Evolutionary conservation across 1,140 invertebrate species (phyloP), one percentile per base, ranked within the genome.

Genomic region (Pseudachorutes palmiensis): DNA sequence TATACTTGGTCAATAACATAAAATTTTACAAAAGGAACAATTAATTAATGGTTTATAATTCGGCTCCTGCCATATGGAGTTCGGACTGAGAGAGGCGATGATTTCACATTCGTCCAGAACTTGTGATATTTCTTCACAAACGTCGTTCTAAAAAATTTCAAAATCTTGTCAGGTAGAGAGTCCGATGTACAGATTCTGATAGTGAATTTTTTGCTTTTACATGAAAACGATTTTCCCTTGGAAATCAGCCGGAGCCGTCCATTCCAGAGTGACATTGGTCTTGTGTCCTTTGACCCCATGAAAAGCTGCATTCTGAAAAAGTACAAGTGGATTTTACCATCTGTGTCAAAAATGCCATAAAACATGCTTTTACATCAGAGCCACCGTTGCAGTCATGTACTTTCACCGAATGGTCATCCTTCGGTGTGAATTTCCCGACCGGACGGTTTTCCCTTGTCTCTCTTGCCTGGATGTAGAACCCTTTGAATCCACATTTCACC

Each of bases 281-380:
- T 55, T 55, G 51, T 55, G 51, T 5, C 51, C 51, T 24, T 55
- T 55, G 51, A 55, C 51, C 51, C 51, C 51, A 26, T 55, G 51
- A 55, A 55, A 55, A 22, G 51, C 51, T 5, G 51, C 51, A 26
- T 55, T 55, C 51, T 55, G 24, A 19, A 14, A 45, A 45, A 45
- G 19, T 12, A 12, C 9, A 45, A 45, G 36, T 9, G 5, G 24
- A 19, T 55, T 55, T 12, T 55, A 14, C 24, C 24, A 55, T 14
- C 24, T 16, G 5, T 19, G 12, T 55, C 24, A 55, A 55, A 55
- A 22, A 55, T 55, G 19, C 9, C 36, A 12, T 45, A 19, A 12
- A 19, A n/a, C n/a, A 45, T 45, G 9, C 9, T 19, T 24, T 55
- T 55, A 55, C 51, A 55, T 55, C 51, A 14, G 51, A 16, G 3